Percentiles rank a stretch among this genome's conserved stretches.
Evolutionary conservation across 2,797 vertebrate genomes (phyloP).

Genomic region (Dendrocincla tyrannina): DNA sequence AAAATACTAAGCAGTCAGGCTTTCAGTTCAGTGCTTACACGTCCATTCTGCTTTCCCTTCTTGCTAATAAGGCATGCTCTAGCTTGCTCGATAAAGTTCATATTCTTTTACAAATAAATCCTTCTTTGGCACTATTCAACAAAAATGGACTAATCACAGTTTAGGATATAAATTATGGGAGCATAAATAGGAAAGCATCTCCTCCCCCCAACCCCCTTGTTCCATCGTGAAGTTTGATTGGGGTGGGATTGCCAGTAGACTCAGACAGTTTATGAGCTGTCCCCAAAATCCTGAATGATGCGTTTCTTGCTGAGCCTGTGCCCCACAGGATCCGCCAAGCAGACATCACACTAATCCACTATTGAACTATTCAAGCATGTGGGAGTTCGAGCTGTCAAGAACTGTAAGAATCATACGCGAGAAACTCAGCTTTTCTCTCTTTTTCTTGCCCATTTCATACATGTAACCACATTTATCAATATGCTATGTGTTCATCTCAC

Average conservation of each 20-base stretch:
- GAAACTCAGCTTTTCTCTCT: slow-evolving; percentile 40
- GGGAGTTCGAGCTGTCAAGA: slow-evolving; percentile 61
- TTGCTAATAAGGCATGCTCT: background rate
- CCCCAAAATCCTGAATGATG: slow-evolving; percentile 57
- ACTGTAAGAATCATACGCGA: slow-evolving; percentile 55
- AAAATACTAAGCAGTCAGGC: background rate
- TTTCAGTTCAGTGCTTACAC: background rate
- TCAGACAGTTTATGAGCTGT: slow-evolving; percentile 50
- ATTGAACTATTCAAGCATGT: slow-evolving; percentile 70
- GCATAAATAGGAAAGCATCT: background rate
- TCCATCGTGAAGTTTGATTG: background rate
- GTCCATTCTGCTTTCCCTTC: background rate
- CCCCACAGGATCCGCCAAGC: slow-evolving; percentile 66
- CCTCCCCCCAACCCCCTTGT: accelerated
- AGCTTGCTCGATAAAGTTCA: background rate
- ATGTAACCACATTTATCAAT: slow-evolving; percentile 59
- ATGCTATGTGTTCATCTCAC: slow-evolving; percentile 25
- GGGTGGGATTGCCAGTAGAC: slow-evolving; percentile 19
- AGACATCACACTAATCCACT: slow-evolving; percentile 77
- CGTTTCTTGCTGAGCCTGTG: slow-evolving; percentile 16
- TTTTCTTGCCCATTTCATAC: slow-evolving; percentile 34
- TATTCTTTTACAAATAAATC: background rate
- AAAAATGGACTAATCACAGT: background rate
- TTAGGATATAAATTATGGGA: background rate
- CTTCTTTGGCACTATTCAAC: background rate